Conservation (phyloP, 2,888 invertebrate genomes). For the Schizaphis graminum region DNA sequence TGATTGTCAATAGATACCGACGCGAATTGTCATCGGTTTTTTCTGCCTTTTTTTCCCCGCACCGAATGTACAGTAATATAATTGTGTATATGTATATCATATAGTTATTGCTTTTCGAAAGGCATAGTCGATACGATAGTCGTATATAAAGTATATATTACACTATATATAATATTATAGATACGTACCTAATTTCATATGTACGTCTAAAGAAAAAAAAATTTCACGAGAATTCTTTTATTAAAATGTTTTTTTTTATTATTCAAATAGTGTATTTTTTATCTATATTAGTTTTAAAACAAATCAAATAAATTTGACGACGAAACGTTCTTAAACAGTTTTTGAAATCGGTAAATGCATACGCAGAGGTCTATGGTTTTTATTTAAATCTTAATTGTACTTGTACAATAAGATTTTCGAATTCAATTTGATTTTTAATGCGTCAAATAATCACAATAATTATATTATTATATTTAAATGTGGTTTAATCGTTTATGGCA, state of each 20-base stretch:
- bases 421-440: not conserved
- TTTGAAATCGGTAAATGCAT: not conserved
- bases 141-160: not conserved
- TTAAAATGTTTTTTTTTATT: not conserved
- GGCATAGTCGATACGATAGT: not conserved
- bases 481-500: not conserved
- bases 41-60: not conserved
- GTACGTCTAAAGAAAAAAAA: not conserved
- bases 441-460: not conserved
- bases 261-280: not conserved
- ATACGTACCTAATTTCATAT: not conserved
- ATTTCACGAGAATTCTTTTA: not conserved
- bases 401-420: not conserved
- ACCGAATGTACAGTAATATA: not conserved
- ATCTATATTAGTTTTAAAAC: not conserved
- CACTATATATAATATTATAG: not conserved
- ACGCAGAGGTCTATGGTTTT: not conserved
- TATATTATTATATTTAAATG: not conserved
- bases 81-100: not conserved
- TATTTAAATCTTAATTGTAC: not conserved
- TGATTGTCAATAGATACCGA: conserved; percentile 41
- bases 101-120: conserved; percentile 7
- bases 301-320: not conserved
- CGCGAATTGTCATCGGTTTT: conserved; percentile 53
- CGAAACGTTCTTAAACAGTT: not conserved